Conservation (phyloP, 1,140 invertebrate species). For the Drosophila eugracilis region DNA sequence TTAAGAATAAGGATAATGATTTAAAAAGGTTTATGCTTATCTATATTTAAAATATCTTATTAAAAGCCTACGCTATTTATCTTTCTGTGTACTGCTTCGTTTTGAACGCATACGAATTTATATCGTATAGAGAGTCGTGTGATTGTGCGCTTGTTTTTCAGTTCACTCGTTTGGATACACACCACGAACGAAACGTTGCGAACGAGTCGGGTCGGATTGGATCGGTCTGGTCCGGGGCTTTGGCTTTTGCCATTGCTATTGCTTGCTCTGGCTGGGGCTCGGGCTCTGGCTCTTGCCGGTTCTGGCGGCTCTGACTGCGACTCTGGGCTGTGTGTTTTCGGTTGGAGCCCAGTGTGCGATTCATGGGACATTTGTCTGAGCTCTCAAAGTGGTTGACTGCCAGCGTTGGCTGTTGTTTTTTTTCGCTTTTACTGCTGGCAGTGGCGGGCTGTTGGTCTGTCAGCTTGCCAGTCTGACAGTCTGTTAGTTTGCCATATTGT, state of each 20-base stretch:
- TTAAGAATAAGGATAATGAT: no score
- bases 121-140: slow-evolving; percentile 14
- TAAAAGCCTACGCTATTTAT: not conserved
- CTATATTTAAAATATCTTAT: not conserved
- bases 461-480: slow-evolving; percentile 20
- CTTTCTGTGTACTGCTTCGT: slow-evolving; percentile 35
- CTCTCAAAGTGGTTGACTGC: slow-evolving; percentile 56
- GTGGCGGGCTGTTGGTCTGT: slow-evolving; percentile 5
- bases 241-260: slow-evolving; percentile 25
- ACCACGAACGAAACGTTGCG: slow-evolving; percentile 40
- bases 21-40: not conserved
- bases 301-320: slow-evolving; percentile 18
- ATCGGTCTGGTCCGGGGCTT: slow-evolving; percentile 18
- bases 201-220: slow-evolving; percentile 35
- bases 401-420: slow-evolving; percentile 29
- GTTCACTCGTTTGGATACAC: slow-evolving; percentile 67
- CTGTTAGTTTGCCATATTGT: slow-evolving; percentile 41
- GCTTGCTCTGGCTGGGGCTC: slow-evolving; percentile 16
- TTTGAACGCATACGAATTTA: slow-evolving; percentile 34
- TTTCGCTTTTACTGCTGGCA: slow-evolving; percentile 55
- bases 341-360: slow-evolving; percentile 40
- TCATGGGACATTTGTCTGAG: slow-evolving; percentile 64
- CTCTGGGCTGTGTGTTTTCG: slow-evolving; percentile 22
- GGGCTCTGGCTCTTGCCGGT: slow-evolving; percentile 20
- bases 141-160: slow-evolving; percentile 60